phyloP scores from a whole-genome alignment of 2,888 invertebrate genomes.

The Diarsia mendica region DNA sequence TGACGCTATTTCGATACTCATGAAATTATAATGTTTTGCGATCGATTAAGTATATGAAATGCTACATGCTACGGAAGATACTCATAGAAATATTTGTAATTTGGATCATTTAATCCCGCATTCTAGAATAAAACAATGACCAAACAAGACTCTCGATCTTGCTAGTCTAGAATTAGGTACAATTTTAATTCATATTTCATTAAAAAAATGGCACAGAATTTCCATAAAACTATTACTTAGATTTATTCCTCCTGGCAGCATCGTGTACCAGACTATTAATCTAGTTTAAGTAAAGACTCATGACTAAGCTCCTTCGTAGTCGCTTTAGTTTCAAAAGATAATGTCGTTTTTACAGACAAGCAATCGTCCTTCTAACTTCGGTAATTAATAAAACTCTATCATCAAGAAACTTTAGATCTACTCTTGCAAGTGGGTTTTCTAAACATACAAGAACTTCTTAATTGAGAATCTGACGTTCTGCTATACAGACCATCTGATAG shows the following conservation, averaged over 20 bases:
- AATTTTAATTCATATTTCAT: neutral
- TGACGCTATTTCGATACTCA: neutral
- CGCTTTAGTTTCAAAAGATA: neutral
- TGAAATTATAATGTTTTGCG: neutral
- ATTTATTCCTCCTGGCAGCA: neutral
- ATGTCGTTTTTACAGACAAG: neutral
- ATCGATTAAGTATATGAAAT: neutral
- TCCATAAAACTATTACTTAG: neutral
- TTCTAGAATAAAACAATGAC: neutral
- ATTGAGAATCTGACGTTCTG: too few species aligned
- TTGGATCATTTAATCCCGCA: neutral
- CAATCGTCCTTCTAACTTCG: too few species aligned
- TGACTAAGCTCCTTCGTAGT: conserved; percentile 9
- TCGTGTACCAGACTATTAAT: conserved; percentile 13
- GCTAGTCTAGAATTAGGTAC: neutral
- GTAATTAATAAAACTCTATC: too few species aligned
- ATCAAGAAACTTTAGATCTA: too few species aligned
- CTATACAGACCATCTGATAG: too few species aligned
- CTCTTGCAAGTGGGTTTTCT: too few species aligned
- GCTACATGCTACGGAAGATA: neutral
- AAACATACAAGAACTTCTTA: too few species aligned
- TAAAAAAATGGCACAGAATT: neutral
- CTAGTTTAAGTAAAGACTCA: conserved; percentile 6
- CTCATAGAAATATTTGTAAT: neutral
- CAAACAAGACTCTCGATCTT: neutral